These are phyloP conservation scores for Rattus rattus DNA, from an alignment of 2,113 vertebrate genomes.

Conservation along the genomic window DNA sequence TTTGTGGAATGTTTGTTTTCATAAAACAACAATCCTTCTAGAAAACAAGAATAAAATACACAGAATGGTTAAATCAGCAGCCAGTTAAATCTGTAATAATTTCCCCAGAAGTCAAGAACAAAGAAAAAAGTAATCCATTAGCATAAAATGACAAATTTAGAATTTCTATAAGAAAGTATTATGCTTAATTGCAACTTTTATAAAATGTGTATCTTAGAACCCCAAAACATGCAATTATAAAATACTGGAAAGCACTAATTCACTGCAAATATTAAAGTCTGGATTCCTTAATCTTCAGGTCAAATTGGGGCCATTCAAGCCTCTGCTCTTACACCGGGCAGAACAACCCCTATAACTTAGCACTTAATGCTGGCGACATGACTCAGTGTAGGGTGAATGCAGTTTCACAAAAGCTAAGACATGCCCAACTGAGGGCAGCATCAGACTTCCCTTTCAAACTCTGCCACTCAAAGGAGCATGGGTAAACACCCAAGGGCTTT, in stretches of 20 bases:
- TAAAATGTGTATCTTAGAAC: slow-evolving; percentile 41
- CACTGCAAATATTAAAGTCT: neutral
- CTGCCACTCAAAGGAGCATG: neutral
- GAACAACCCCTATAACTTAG: neutral
- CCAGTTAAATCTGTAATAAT: neutral
- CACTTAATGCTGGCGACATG: neutral
- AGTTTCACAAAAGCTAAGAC: slow-evolving; percentile 10
- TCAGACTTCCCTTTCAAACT: neutral
- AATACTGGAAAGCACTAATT: slow-evolving; percentile 24
- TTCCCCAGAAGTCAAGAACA: slow-evolving; percentile 13
- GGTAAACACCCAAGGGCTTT: neutral
- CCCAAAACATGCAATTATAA: neutral
- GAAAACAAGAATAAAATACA: slow-evolving; percentile 19
- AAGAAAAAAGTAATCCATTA: slow-evolving; percentile 16
- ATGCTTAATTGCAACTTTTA: neutral
- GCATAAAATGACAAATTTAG: slow-evolving; percentile 20
- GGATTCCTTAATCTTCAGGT: neutral
- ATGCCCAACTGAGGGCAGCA: neutral
- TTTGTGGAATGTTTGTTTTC: neutral
- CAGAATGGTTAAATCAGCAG: neutral
- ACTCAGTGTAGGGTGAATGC: neutral
- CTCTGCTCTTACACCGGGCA: neutral
- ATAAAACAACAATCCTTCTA: slow-evolving; percentile 26
- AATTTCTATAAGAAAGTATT: slow-evolving; percentile 13
- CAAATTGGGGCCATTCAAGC: neutral